Percentiles rank a stretch among this genome's conserved stretches.
phyloP scores from a whole-genome alignment of 2,888 invertebrate species.

The Chrysotoxum bicinctum region DNA sequence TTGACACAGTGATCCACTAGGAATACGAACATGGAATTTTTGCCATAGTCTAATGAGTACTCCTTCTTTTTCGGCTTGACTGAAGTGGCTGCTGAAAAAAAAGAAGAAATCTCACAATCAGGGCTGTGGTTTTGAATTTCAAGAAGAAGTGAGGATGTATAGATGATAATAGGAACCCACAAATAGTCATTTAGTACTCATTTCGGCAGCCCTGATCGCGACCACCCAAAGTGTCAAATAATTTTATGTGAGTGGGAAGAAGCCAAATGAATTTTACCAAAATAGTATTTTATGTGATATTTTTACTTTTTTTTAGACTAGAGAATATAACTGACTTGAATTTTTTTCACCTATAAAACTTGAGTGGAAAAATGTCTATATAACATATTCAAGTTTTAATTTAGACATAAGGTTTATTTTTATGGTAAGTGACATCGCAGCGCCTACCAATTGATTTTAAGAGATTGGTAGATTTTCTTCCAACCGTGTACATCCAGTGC shows the following conservation, averaged over 20 bases:
- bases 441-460: no score
- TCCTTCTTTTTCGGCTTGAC: not conserved
- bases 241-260: not conserved
- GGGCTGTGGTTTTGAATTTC: not conserved
- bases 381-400: no score
- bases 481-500: no score
- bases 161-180: not conserved
- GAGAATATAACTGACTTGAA: no score
- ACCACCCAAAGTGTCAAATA: slow-evolving; percentile 15
- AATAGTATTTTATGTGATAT: not conserved
- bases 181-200: not conserved
- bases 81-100: not conserved
- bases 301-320: not conserved
- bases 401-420: no score
- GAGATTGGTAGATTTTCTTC: no score
- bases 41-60: slow-evolving; percentile 46
- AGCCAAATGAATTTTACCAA: not conserved
- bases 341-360: no score
- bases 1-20: slow-evolving; percentile 57
- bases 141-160: not conserved
- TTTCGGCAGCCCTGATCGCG: not conserved
- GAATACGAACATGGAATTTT: slow-evolving; percentile 33
- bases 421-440: no score
- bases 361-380: no score
- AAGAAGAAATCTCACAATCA: not conserved